phyloP scores from a whole-genome alignment of 1,140 invertebrate species.

The Musca vetustissima region DNA sequence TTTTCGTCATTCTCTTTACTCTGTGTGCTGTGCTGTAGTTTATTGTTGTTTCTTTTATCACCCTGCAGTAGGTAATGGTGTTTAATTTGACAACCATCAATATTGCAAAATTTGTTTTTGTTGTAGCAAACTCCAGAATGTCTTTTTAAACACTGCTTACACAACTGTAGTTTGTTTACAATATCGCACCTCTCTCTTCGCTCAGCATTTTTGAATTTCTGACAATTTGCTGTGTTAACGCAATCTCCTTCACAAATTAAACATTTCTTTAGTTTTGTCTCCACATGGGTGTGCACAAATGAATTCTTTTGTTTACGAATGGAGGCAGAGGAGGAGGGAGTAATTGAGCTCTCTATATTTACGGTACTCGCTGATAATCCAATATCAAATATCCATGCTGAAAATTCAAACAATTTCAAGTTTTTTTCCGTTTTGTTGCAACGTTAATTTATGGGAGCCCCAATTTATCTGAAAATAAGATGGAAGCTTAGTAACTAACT shows the following conservation, averaged over 20 bases:
- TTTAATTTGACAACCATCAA: not conserved
- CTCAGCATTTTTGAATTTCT: not conserved
- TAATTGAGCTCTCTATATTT: not conserved
- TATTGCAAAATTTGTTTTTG: slow-evolving; percentile 7
- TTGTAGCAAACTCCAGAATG: not conserved
- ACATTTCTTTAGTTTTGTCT: not conserved
- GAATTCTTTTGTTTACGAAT: not conserved
- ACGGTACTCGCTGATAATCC: slow-evolving; percentile 11
- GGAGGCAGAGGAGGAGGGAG: not conserved
- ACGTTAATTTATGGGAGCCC: not conserved
- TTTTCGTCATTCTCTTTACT: too few relatives aligned
- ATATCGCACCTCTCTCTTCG: not conserved
- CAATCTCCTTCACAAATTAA: not conserved
- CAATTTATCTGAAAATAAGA: not conserved
- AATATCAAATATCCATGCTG: slow-evolving; percentile 13
- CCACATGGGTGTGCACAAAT: not conserved
- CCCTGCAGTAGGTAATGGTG: not conserved
- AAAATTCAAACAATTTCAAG: slow-evolving; percentile 3
- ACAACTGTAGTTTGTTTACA: not conserved
- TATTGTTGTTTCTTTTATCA: not conserved
- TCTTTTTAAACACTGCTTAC: slow-evolving; percentile 5
- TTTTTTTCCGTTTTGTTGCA: not conserved
- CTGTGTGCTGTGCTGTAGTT: not conserved
- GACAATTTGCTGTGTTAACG: not conserved
- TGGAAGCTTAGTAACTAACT: not conserved